Base-by-base conservation (phyloP, 2,113 vertebrate species). In the Nerophis ophidion region DNA sequence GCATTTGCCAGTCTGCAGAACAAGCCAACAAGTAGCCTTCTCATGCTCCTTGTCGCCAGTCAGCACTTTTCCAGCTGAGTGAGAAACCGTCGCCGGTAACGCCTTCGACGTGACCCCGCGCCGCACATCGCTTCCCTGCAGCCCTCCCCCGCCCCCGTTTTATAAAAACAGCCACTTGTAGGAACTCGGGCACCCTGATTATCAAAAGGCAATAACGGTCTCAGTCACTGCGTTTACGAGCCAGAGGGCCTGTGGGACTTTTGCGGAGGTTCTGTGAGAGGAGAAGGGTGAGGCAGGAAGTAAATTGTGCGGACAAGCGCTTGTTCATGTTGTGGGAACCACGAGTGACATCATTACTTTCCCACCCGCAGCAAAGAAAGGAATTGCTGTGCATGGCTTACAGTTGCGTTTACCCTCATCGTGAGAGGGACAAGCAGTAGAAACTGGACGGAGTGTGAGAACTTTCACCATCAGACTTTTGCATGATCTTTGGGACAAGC, bases 1-100 rank as follows among this genome's bases (percentile, higher is more conserved):
- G 63, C 77, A 61, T 57, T 81, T 72, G 56, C 65, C 58, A 69
- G 71, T 80, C 68, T 71, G 53, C 70, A 64, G 60, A 59, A 46
- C 5, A 53, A 72, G 67, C 70, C 74, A 75, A 81, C 81, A 81
- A 81, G 79, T 63, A 80, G 74, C 48, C 66, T 60, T 71, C 64
- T 77, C 66, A 66, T 54, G 44, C 47, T 38, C 60, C 68, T 66
- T 61, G 63, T 65, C 44, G 64, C 56, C 61, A 74, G 58, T 84
- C 81, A 83, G 79, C 83, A 76, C 53, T 83, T 84, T 84, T 74
- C 57, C 75, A 74, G 76, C 74, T 63, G 71, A 74, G 57, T 76
- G 61, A 72, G 65, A 76, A 82, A 74, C 48, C 1, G 63, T 73
- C 72, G 78, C 63, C 54, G 47, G 26, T 16, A 17, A 8, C 69